Evolutionary conservation across 2,888 invertebrate genomes (phyloP).

Genomic region (Kuschelorhynchus macadamiae): DNA sequence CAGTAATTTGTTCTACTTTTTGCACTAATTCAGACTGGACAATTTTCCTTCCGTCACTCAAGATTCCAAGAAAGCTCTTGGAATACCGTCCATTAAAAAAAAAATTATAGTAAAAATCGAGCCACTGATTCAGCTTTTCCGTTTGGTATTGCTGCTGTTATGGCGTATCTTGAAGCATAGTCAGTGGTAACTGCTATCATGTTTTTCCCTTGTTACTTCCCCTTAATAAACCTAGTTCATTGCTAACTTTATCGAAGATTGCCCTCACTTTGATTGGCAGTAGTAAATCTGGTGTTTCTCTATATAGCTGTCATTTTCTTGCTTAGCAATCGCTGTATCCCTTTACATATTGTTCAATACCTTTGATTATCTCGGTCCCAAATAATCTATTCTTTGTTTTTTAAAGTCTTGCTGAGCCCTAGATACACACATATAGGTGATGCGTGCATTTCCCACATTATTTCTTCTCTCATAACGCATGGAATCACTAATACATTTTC

Average conservation of each 20-base stretch:
- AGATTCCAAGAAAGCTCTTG: slow-evolving; percentile 27
- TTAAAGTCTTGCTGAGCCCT: background rate
- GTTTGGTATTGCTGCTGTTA: slow-evolving; percentile 47
- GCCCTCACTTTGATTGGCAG: slow-evolving; percentile 14
- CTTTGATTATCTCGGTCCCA: background rate
- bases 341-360: background rate
- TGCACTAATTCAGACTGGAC: slow-evolving; percentile 47
- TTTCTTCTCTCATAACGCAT: background rate
- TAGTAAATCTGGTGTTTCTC: background rate
- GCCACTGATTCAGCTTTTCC: slow-evolving; percentile 50
- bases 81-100: slow-evolving; percentile 38
- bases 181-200: slow-evolving; percentile 55
- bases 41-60: slow-evolving; percentile 42
- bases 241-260: slow-evolving; percentile 40
- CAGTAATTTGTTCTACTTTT: slow-evolving; percentile 28
- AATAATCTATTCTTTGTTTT: background rate
- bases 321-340: background rate
- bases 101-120: slow-evolving; percentile 21
- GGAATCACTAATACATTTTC: background rate
- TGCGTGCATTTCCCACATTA: background rate
- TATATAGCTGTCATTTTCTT: background rate
- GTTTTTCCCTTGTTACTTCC: slow-evolving; percentile 47
- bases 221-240: slow-evolving; percentile 49
- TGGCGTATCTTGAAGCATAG: slow-evolving; percentile 54
- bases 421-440: background rate